Evolutionary conservation across 2,797 vertebrate genomes (phyloP).

Genomic region (Nannoperca obscura): DNA sequence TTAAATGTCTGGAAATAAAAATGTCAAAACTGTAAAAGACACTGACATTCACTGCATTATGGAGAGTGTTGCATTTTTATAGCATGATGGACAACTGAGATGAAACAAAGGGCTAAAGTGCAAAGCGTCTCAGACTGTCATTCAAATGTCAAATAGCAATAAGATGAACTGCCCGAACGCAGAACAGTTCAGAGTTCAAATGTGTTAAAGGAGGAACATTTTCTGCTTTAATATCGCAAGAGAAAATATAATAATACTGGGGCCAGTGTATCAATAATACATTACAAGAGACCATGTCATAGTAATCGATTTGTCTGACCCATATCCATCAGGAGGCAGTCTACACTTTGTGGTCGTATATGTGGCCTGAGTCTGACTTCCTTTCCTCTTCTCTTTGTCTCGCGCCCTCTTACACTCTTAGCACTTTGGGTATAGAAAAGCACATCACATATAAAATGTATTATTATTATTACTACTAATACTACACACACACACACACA

Average conservation of each 20-base stretch:
- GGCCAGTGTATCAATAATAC: not conserved
- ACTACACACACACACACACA: not conserved
- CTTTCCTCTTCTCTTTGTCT: constrained; percentile 2
- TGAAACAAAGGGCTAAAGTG: not conserved
- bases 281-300: not conserved
- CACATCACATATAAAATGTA: no score
- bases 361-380: constrained; percentile 1
- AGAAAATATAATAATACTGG: not conserved
- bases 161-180: not conserved
- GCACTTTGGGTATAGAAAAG: no score
- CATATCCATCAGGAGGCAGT: not conserved
- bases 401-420: not conserved
- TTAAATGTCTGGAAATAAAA: not conserved
- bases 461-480: no score
- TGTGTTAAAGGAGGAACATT: not conserved
- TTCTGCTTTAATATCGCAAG: not conserved
- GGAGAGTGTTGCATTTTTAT: not conserved
- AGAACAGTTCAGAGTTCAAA: constrained; percentile 4
- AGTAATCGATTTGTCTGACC: constrained; percentile 6
- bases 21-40: not conserved
- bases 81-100: not conserved
- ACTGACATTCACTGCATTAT: not conserved
- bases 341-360: not conserved
- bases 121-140: not conserved
- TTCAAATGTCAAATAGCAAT: not conserved